A percentile compares a stretch with the other conserved stretches of the same genome.
Conservation (phyloP, 2,888 invertebrate genomes). For the Invenusta paracnida region DNA sequence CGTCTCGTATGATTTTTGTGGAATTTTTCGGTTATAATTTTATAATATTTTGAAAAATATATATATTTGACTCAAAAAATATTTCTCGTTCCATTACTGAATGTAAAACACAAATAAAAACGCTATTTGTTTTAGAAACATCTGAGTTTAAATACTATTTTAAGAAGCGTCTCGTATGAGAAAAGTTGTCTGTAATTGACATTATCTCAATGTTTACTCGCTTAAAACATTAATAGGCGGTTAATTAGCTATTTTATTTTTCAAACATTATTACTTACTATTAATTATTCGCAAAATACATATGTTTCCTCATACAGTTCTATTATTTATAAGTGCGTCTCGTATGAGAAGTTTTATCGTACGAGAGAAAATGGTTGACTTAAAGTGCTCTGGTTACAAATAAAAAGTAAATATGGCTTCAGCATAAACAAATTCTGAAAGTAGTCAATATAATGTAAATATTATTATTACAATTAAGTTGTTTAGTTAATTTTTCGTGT, state of each 20-base stretch:
- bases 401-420: background rate
- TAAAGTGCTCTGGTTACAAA: background rate
- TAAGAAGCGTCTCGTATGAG: background rate
- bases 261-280: background rate
- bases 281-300: background rate
- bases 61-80: background rate
- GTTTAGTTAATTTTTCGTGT: no score
- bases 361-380: background rate
- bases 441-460: background rate
- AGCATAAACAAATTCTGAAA: background rate
- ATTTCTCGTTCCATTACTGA: background rate
- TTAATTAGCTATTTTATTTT: background rate
- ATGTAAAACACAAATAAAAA: background rate
- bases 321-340: background rate
- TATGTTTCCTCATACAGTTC: background rate
- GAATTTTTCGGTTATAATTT: background rate
- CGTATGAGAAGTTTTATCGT: no score
- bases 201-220: background rate
- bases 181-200: background rate
- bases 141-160: background rate
- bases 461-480: no score
- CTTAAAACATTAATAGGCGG: background rate
- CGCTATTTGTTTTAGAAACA: background rate
- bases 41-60: background rate
- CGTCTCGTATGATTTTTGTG: background rate